Conservation (phyloP, 2,888 invertebrate species). For the Troglohyphantes excavatus region DNA sequence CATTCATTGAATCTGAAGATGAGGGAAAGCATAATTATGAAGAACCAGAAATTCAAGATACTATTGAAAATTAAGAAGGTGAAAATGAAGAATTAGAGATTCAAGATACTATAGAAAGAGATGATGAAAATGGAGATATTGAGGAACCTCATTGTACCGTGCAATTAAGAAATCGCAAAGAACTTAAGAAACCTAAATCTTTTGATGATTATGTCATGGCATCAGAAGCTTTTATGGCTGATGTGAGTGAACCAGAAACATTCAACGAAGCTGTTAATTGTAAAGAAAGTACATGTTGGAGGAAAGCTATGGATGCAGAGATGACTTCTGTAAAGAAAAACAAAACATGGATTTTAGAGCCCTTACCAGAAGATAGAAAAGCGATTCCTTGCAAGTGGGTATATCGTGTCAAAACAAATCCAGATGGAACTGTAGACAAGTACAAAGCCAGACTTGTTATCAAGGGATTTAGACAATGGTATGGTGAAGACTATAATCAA, state of each 20-base stretch:
- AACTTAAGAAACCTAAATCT: conserved; percentile 19
- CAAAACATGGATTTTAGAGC: conserved; percentile 49
- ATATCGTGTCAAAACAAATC: too few species aligned
- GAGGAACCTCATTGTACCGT: neutral
- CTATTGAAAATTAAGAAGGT: too few species aligned
- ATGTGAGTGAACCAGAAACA: conserved; percentile 28
- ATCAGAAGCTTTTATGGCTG: conserved; percentile 21
- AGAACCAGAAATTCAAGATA: neutral
- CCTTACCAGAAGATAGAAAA: conserved; percentile 16
- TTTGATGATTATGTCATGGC: conserved; percentile 46
- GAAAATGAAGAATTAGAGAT: neutral
- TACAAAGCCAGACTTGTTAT: too few species aligned
- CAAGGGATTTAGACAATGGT: too few species aligned
- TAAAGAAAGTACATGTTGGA: conserved; percentile 47
- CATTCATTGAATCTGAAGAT: neutral
- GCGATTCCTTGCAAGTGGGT: conserved; percentile 56
- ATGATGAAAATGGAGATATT: neutral
- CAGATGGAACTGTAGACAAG: too few species aligned
- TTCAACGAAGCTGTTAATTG: conserved; percentile 56
- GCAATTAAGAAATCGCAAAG: conserved; percentile 17
- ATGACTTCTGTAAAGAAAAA: conserved; percentile 69
- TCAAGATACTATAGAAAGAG: neutral
- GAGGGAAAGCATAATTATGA: too few species aligned
- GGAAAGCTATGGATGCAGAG: conserved; percentile 76
- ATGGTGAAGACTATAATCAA: too few species aligned